Evolutionary conservation across 2,113 vertebrate species (phyloP), one percentile per base, ranked within the genome.

Genomic region (Gymnocephalus cernua): DNA sequence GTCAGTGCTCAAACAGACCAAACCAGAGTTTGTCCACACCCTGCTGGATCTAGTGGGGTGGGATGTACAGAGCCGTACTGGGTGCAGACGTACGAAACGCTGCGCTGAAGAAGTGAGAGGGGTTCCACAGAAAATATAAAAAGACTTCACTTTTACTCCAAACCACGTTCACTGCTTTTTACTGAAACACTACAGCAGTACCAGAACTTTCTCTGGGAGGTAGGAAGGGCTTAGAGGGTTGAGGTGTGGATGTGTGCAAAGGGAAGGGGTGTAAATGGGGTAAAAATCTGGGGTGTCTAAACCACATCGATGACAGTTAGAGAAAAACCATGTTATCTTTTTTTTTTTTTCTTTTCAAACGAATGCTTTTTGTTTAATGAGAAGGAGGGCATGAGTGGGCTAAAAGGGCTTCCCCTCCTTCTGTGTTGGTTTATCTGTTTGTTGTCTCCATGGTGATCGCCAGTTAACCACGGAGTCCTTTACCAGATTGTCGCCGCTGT

Each of bases 1-100:
- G 89, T 91, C 85, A 83, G 82, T 89, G 84, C 88, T 91, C 79
- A 84, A 88, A 88, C 84, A 87, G 85, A 88, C 67, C 86, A 80
- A 75, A 84, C 67, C 77, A 71, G 77, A 71, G 68, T 65, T 81
- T 54, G 25, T 68, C 77, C 67, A 65, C 81, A 66, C 66, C 65
- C 82, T 53, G 76, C 79, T 23, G 45, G 25, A 57, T 80, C 51
- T 29, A 79, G 23, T 56, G 25, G 35, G 64, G 76, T 25, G 45
- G 79, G 72, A 47, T 51, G 51, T 44, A 86, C 57, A 85, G 38
- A 79, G 48, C 81, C 16, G 10, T 48, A 76, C 73, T 29, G 67
- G 80, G 69, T 61, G 66, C 67, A 81, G 58, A 65, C 8, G 50
- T 29, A 62, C 3, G 3, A 50, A 66, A 63, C 45, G 32, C 68